Conservation (phyloP, 2,113 vertebrate genomes). For the Paramormyrops kingsleyae region DNA sequence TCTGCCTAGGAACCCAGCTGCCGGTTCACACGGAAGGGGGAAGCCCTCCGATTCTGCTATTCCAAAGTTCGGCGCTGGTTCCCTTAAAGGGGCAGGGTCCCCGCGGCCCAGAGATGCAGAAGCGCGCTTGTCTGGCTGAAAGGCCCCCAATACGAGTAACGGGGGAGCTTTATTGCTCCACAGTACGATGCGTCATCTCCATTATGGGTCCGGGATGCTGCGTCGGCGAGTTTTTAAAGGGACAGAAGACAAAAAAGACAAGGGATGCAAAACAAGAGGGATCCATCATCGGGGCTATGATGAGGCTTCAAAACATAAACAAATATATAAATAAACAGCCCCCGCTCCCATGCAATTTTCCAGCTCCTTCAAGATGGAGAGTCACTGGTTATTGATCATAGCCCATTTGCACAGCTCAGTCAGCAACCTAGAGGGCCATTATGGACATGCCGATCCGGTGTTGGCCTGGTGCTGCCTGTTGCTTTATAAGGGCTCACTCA, state of each 20-base stretch:
- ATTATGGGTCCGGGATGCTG: background rate
- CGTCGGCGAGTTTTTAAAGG: background rate
- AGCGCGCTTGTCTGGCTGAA: background rate
- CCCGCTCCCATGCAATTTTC: background rate
- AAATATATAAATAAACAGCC: background rate
- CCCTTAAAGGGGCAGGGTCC: background rate
- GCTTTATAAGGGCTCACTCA: background rate
- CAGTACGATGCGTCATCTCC: background rate
- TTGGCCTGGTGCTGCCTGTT: background rate
- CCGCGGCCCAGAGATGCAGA: background rate
- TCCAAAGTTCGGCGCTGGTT: background rate
- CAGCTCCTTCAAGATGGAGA: background rate
- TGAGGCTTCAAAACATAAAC: background rate
- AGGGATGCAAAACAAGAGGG: background rate
- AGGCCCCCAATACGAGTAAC: background rate
- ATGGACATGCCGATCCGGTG: background rate
- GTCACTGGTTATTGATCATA: background rate
- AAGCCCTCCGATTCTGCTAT: background rate
- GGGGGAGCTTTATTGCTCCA: background rate
- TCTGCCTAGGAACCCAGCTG: background rate
- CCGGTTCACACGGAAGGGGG: background rate
- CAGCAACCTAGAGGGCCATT: background rate
- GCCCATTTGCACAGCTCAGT: background rate
- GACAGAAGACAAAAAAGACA: background rate
- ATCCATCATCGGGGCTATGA: background rate